Evolutionary conservation across 1,140 invertebrate species (phyloP).

Genomic region (Lordiphosa stackelbergi): DNA sequence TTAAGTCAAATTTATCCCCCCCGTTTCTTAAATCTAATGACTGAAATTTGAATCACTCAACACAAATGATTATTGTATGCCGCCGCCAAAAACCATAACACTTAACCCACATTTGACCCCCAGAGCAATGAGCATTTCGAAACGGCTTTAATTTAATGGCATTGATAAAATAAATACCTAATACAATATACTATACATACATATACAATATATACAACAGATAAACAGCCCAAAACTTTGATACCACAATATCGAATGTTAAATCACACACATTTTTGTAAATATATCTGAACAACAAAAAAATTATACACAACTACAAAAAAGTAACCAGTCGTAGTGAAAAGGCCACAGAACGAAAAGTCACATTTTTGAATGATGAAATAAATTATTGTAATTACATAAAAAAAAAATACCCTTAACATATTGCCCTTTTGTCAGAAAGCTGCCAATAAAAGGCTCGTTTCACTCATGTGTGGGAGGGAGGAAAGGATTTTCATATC

Average conservation of each 20-base stretch:
- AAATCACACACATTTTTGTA: slow-evolving; percentile 51
- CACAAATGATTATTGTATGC: slow-evolving; percentile 17
- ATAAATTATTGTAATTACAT: slow-evolving; percentile 71
- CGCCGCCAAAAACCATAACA: slow-evolving; percentile 17
- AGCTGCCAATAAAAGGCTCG: slow-evolving; percentile 55
- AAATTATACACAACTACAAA: background rate
- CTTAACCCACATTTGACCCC: slow-evolving; percentile 8
- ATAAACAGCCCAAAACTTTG: slow-evolving; percentile 17
- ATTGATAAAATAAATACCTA: slow-evolving; percentile 4
- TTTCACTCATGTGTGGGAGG: slow-evolving; percentile 42
- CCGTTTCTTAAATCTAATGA: slow-evolving; percentile 42
- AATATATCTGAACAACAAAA: slow-evolving; percentile 40
- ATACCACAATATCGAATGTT: slow-evolving; percentile 37
- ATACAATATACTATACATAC: slow-evolving; percentile 13
- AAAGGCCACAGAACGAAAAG: slow-evolving; percentile 20
- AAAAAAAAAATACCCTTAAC: slow-evolving; percentile 21
- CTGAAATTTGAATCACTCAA: slow-evolving; percentile 44
- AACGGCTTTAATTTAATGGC: slow-evolving; percentile 25
- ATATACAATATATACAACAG: slow-evolving; percentile 18
- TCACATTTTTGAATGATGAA: slow-evolving; percentile 48
- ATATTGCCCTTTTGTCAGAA: slow-evolving; percentile 46
- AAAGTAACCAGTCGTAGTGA: slow-evolving; percentile 55
- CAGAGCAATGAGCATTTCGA: slow-evolving; percentile 20
- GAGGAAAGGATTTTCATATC: slow-evolving; percentile 1
- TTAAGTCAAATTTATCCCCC: slow-evolving; percentile 14